A percentile compares a stretch with the other conserved stretches of the same genome.
Evolutionary conservation across 2,888 invertebrate genomes (phyloP).

Genomic region (Tinea semifulvella): DNA sequence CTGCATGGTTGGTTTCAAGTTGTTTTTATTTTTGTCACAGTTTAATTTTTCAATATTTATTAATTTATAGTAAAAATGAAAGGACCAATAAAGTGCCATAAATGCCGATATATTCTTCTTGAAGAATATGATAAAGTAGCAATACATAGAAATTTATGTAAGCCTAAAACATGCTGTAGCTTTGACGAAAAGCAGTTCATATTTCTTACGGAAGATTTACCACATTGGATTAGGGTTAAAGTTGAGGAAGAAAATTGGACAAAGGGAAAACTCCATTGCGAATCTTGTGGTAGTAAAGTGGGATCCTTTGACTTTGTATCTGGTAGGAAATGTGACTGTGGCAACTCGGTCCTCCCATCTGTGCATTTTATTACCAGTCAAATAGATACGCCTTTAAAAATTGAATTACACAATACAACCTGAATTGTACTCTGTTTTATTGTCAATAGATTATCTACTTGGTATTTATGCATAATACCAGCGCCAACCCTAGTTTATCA

Average conservation of each 20-base stretch:
- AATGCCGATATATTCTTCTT: conserved; percentile 48
- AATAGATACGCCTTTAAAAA: conserved; percentile 59
- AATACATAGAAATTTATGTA: conserved; percentile 27
- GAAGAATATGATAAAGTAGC: conserved; percentile 25
- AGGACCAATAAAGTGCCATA: conserved; percentile 41
- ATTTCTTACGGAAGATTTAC: conserved; percentile 67
- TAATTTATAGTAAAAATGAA: not conserved
- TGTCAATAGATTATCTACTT: no score
- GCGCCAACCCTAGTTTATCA: no score
- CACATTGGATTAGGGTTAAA: conserved; percentile 62
- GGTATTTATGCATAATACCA: no score
- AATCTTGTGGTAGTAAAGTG: conserved; percentile 66
- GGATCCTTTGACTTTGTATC: conserved; percentile 75
- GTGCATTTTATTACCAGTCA: conserved; percentile 71
- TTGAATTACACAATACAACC: conserved; percentile 13
- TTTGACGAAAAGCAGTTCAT: conserved; percentile 42
- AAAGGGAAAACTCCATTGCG: conserved; percentile 73
- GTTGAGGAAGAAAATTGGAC: conserved; percentile 69
- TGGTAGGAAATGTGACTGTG: conserved; percentile 71
- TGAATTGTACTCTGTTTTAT: conserved; percentile 15
- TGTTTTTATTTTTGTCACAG: no score
- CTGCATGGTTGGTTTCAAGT: no score
- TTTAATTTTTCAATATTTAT: no score
- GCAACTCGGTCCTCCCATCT: conserved; percentile 59
- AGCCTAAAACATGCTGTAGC: conserved; percentile 32